Conservation (phyloP, 2,113 vertebrate genomes). For the Rhinolophus ferrumequinum region DNA sequence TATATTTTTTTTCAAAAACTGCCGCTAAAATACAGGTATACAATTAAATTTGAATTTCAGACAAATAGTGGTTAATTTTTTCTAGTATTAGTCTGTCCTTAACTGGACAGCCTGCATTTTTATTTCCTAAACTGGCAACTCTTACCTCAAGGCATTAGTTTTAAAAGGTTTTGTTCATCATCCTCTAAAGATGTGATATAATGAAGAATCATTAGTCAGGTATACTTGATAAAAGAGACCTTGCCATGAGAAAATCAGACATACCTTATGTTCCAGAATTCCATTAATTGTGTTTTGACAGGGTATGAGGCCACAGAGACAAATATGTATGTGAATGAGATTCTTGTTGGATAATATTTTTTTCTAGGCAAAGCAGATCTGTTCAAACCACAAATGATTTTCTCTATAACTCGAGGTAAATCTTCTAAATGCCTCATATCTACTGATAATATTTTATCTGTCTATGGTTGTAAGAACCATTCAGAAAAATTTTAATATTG, state of each 20-base stretch:
- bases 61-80: not conserved
- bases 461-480: not conserved
- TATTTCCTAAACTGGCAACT: not conserved
- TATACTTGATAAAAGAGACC: not conserved
- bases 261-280: not conserved
- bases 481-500: not conserved
- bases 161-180: not conserved
- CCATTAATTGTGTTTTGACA: not conserved
- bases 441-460: not conserved
- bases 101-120: not conserved
- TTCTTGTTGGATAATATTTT: not conserved
- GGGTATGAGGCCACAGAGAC: not conserved
- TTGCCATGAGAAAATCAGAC: not conserved
- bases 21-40: not conserved
- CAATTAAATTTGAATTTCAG: not conserved
- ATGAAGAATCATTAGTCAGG: not conserved
- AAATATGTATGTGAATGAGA: not conserved
- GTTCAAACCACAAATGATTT: not conserved
- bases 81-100: not conserved
- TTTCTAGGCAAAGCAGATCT: not conserved
- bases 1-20: no score
- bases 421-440: not conserved
- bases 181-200: not conserved
- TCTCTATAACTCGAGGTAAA: not conserved
- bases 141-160: not conserved